phyloP scores from a whole-genome alignment of 2,888 invertebrate species.

The Ecdyonurus torrentis region DNA sequence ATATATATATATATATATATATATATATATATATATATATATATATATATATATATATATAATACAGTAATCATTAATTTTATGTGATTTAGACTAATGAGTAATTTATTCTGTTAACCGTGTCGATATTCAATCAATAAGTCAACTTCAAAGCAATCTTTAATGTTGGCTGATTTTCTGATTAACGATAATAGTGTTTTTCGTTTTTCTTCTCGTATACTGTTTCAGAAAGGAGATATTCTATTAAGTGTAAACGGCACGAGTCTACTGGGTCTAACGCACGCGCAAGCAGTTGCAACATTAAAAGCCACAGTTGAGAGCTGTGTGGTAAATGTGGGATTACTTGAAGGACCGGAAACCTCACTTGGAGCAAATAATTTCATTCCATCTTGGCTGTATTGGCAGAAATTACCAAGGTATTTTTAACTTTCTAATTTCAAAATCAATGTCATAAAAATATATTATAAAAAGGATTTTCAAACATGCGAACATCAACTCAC shows the following conservation, averaged over 20 bases:
- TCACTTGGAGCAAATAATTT: slow-evolving; percentile 25
- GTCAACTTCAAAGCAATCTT: too few relatives aligned
- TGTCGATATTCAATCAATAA: too few relatives aligned
- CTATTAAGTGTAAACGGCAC: slow-evolving; percentile 27
- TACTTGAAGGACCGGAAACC: slow-evolving; percentile 28
- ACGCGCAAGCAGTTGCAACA: slow-evolving; percentile 27
- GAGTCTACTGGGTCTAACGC: slow-evolving; percentile 26
- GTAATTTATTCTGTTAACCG: too few relatives aligned
- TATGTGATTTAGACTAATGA: too few relatives aligned
- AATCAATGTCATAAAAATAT: background rate
- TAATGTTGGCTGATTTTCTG: too few relatives aligned
- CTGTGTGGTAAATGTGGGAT: slow-evolving; percentile 23
- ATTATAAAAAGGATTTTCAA: background rate
- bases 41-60: too few relatives aligned
- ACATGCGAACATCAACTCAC: too few relatives aligned
- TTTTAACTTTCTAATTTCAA: too few relatives aligned
- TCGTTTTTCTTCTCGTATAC: background rate
- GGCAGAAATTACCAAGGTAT: slow-evolving; percentile 28
- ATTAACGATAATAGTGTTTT: background rate
- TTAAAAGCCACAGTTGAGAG: slow-evolving; percentile 25
- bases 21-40: too few relatives aligned
- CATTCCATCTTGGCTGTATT: slow-evolving; percentile 30
- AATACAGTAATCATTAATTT: too few relatives aligned
- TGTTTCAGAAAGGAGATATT: slow-evolving; percentile 28
- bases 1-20: too few relatives aligned